Conservation (phyloP, 2,888 invertebrate species). For the Ophion obscuratus region DNA sequence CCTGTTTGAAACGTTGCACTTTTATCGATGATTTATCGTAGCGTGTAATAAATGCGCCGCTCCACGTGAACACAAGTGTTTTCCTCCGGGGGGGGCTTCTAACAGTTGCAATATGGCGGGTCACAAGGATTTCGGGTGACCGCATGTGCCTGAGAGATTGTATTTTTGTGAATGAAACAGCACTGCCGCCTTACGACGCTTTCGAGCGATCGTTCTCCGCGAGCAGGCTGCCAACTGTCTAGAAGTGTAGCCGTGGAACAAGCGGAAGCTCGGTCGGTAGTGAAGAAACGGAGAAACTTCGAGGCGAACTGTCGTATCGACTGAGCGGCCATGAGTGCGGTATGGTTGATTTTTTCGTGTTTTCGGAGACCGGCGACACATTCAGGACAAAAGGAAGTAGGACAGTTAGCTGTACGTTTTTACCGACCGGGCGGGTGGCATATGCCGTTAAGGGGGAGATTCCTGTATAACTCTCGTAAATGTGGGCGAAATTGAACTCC, state of each 20-base stretch:
- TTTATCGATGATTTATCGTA: conserved; percentile 37
- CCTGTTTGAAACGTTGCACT: conserved; percentile 51
- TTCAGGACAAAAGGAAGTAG: too few relatives aligned
- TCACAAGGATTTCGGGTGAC: conserved; percentile 71
- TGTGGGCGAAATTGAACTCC: too few relatives aligned
- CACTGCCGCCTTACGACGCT: conserved; percentile 54
- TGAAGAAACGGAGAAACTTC: not conserved
- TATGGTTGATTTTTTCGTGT: too few relatives aligned
- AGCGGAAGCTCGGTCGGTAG: not conserved
- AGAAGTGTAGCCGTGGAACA: not conserved
- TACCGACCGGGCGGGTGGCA: too few relatives aligned
- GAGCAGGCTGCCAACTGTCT: conserved; percentile 20
- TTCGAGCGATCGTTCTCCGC: not conserved
- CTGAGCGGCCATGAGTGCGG: too few relatives aligned
- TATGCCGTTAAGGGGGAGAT: too few relatives aligned
- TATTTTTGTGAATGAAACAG: conserved; percentile 43
- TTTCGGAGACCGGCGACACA: too few relatives aligned
- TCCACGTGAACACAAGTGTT: conserved; percentile 90
- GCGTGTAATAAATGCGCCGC: conserved; percentile 67
- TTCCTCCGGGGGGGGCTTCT: conserved; percentile 85
- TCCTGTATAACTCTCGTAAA: too few relatives aligned
- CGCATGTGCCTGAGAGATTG: conserved; percentile 67
- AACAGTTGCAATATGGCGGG: conserved; percentile 88
- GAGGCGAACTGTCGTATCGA: not conserved
- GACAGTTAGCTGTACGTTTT: too few relatives aligned